Evolutionary conservation across 2,113 vertebrate species (phyloP).

Genomic region (Protobothrops flavoviridis): DNA sequence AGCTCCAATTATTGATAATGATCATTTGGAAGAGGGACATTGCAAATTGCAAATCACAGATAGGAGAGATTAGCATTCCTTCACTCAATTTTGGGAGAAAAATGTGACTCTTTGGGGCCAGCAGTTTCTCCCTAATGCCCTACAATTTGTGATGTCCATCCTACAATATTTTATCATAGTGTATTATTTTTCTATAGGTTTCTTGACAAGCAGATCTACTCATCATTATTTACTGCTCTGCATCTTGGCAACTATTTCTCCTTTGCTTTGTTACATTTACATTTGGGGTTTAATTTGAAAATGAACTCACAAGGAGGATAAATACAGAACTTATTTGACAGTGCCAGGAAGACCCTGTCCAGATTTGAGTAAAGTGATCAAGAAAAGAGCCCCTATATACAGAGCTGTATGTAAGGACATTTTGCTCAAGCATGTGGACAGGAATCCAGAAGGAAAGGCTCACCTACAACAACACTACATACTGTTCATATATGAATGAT

Average conservation of each 20-base stretch:
- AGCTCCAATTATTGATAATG: not conserved
- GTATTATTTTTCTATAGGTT: not conserved
- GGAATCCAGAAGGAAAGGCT: not conserved
- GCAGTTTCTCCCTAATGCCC: not conserved
- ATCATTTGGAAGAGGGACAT: not conserved
- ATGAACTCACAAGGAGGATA: not conserved
- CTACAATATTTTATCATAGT: slow-evolving; percentile 5
- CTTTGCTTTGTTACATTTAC: not conserved
- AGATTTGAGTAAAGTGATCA: not conserved
- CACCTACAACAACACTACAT: no score
- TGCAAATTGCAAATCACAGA: not conserved
- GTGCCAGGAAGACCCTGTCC: not conserved
- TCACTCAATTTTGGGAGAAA: not conserved
- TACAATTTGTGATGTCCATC: not conserved
- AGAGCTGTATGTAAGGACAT: not conserved
- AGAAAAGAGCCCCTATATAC: not conserved
- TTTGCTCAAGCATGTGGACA: not conserved
- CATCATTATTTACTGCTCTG: not conserved
- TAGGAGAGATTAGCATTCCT: not conserved
- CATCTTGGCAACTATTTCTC: not conserved
- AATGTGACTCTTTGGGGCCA: not conserved
- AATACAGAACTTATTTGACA: not conserved
- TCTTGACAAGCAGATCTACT: not conserved
- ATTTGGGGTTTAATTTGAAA: not conserved
- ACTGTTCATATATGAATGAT: not conserved